Percentiles rank a stretch among this genome's conserved stretches.
Conservation (phyloP, 1,140 invertebrate genomes). For the Drosophila hydei region DNA sequence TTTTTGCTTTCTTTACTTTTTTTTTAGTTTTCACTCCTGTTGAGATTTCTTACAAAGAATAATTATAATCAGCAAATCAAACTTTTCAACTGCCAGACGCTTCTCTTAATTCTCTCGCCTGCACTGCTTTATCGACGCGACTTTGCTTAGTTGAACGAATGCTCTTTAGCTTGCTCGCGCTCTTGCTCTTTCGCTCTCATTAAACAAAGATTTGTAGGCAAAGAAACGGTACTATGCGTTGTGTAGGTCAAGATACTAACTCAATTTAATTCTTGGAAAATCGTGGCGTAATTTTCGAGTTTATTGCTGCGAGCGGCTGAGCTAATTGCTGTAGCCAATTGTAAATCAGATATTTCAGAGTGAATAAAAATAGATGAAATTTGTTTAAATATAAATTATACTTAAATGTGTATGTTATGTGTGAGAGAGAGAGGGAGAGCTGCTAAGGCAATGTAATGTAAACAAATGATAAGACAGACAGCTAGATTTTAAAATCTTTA, state of each 20-base stretch:
- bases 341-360: neutral
- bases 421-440: too few relatives aligned
- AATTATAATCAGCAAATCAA: constrained; percentile 24
- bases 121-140: constrained; percentile 62
- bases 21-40: too few relatives aligned
- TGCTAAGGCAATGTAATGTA: too few relatives aligned
- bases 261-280: constrained; percentile 49
- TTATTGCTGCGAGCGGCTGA: constrained; percentile 13
- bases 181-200: neutral
- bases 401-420: too few relatives aligned
- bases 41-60: constrained; percentile 9
- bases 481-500: too few relatives aligned
- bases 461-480: too few relatives aligned
- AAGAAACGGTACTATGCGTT: constrained; percentile 60
- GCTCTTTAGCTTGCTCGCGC: constrained; percentile 26
- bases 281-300: constrained; percentile 54
- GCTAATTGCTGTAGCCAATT: neutral
- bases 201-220: constrained; percentile 19
- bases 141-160: constrained; percentile 30
- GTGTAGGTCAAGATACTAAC: constrained; percentile 75
- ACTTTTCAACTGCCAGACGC: neutral
- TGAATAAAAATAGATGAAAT: neutral
- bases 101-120: neutral
- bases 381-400: neutral
- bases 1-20: constrained; percentile 7